Base-by-base conservation (phyloP, 2,888 invertebrate genomes). In the Drosophila mettleri region DNA sequence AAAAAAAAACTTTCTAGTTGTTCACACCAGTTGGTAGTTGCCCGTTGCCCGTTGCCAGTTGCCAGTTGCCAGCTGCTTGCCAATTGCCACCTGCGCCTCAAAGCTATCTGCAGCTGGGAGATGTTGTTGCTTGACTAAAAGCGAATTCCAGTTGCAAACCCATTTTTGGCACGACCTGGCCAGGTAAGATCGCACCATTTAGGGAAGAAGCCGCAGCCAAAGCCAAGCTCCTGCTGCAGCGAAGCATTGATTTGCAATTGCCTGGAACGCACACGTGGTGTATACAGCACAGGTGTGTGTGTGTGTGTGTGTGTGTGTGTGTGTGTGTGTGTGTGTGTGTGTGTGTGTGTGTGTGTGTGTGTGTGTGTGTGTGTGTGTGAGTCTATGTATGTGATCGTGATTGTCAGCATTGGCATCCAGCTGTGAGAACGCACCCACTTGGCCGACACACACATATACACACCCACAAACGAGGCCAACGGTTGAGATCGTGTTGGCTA, bases 101-200 rank as follows among this genome's bases (percentile, higher is more conserved):
- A 55, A 16, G 51, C 49, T 49, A 5, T 4, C 55, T 48, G 67
- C 33, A 53, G 62, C 48, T 54, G 59, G 20, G 34, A 52, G 68
- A 31, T 55, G 59, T 31, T 48, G 46, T 6, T 29, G 65, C 55
- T 77, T 76, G 71, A 46, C 88, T 85, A 86, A 86, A 86, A 88
- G 88, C 85, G 85, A 86, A 86, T 86, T 86, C 85, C 85, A 86
- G 85, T 88, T 88, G 89, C 89, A 86, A 86, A 84, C 88, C 83
- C 85, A 86, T 86, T 86, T 86, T 86, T 86, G 85, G 85, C 87
- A 84, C 87, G 85, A 57, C 38, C 72, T 34, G 60, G 34, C 75
- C 64, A 55, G 55, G 75, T 57, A 72, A 51, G 63, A 54, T 69
- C 80, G 65, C 59, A 55, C 83, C 80, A 80, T 83, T 80, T 84